phyloP scores from a whole-genome alignment of 2,113 vertebrate genomes.

The Nematolebias whitei region DNA sequence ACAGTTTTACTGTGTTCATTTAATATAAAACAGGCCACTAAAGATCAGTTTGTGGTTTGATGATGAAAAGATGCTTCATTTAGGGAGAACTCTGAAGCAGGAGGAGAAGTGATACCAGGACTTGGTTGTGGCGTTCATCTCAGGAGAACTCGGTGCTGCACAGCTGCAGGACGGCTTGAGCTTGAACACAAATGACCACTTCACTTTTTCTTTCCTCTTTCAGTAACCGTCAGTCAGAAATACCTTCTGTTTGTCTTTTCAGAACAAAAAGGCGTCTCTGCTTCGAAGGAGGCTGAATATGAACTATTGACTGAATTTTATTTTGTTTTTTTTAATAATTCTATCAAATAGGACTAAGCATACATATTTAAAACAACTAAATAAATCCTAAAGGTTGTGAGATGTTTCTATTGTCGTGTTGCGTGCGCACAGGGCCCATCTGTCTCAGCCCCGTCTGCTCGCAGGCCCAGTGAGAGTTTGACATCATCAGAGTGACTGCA shows the following conservation, averaged over 20 bases:
- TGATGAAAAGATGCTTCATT: conserved; percentile 10
- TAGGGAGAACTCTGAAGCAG: conserved; percentile 5
- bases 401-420: not conserved
- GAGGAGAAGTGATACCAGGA: conserved; percentile 48
- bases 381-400: not conserved
- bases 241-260: not conserved
- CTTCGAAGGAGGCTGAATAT: too few relatives aligned
- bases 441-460: conserved; percentile 40
- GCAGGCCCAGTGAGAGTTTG: conserved; percentile 23
- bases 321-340: too few relatives aligned
- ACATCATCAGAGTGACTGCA: conserved; percentile 60
- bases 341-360: too few relatives aligned
- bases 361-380: not conserved
- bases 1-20: not conserved
- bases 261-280: not conserved
- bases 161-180: conserved; percentile 29
- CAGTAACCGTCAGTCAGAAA: too few relatives aligned
- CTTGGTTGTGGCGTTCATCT: conserved; percentile 19
- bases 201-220: not conserved
- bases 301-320: too few relatives aligned
- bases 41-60: not conserved
- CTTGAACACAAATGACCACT: not conserved
- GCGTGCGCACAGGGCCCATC: conserved; percentile 1
- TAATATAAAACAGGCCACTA: not conserved
- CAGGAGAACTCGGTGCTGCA: conserved; percentile 20